Evolutionary conservation across 2,888 invertebrate genomes (phyloP), one percentile per base, ranked within the genome.

Genomic region (Sesia bembeciformis): DNA sequence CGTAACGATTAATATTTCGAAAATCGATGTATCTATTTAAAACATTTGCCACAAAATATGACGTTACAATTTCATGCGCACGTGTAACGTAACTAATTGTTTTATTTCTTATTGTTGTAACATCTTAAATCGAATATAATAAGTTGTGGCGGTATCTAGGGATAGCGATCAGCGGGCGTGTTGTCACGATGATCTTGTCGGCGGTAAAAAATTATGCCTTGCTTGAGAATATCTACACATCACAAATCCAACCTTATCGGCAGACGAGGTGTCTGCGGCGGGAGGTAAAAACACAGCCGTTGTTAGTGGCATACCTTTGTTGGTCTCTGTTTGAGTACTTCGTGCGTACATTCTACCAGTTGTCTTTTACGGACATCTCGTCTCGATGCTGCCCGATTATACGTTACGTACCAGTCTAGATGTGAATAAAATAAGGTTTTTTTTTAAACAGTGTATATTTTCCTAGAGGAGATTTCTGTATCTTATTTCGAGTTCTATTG

Each of bases 321-420:
- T 56, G 51, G 61, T 59, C 55, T 58, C 59, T 61, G 63, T 56
- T 61, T 61, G 57, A 64, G 60, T 60, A 42, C 66, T 23, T 23
- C 23, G 57, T 58, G 63, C 60, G 60, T 58, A 68, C 76, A 83
- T 81, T 81, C 81, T 77, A 78, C 81, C 62, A 64, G 77, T 74
- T 70, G 68, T 67, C 80, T 67, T 78, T 76, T 82, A 81, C 68
- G 82, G 78, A 8, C 8, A 38, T 7, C 46, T 4, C n/a, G 46
- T 46, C 23, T 23, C 1, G 23, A 23, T 23, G 23, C 23, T 23
- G 23, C 23, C 23, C 23, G 23, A 23, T 23, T 23, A 23, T 23
- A 23, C 23, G 23, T 23, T 23, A 23, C 23, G 23, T 23, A 23
- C 23, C 23, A 23, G 23, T 23, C 23, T 23, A 23, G 23, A 23